Evolutionary conservation across 2,888 invertebrate species (phyloP), one percentile per base, ranked within the genome.

Genomic region (Drosophila phalerata): DNA sequence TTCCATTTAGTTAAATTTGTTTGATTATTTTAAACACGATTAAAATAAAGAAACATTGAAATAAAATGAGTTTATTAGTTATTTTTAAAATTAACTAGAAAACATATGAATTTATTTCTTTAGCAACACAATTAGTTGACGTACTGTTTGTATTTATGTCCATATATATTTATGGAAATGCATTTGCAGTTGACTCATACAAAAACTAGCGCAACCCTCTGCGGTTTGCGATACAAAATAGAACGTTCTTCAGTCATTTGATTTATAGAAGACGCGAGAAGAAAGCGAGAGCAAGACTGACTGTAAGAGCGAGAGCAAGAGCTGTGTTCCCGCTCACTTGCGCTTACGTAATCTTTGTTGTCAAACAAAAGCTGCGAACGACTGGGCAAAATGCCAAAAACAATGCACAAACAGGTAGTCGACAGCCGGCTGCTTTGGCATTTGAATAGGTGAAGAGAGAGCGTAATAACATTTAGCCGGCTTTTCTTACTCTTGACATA

Each of bases 291-390:
- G 32, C 30, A 32, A n/a, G 15, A 25, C n/a, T 22, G 30, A 10
- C 38, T 43, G 32, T 15, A 19, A 71, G 32, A 69, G 62, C 30
- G 62, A 68, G 51, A 62, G 32, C 45, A 42, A 40, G 4, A 42
- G 43, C 15, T 58, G 15, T n/a, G 10, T 37, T 67, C 17, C 32
- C 38, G 30, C 55, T 69, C 47, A 60, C 43, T 47, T 47, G 32
- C 42, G 72, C 76, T 88, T 79, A 80, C 86, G 85, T 70, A 86
- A 88, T 72, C 73, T 85, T 87, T 87, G 87, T 87, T 88, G 74
- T 81, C 63, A 87, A 87, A 87, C 89, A 88, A 87, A 83, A 67
- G 72, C 60, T 43, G 38, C 34, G 49, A 25, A 52, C 45, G 42
- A 51, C 52, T 65, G 62, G 73, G 79, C 79, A 77, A n/a, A 37